A percentile compares a stretch with the other conserved stretches of the same genome.
These are phyloP conservation scores for Lasioglossum pauxillum DNA, from an alignment of 2,888 invertebrate genomes.

Conservation along the genomic window DNA sequence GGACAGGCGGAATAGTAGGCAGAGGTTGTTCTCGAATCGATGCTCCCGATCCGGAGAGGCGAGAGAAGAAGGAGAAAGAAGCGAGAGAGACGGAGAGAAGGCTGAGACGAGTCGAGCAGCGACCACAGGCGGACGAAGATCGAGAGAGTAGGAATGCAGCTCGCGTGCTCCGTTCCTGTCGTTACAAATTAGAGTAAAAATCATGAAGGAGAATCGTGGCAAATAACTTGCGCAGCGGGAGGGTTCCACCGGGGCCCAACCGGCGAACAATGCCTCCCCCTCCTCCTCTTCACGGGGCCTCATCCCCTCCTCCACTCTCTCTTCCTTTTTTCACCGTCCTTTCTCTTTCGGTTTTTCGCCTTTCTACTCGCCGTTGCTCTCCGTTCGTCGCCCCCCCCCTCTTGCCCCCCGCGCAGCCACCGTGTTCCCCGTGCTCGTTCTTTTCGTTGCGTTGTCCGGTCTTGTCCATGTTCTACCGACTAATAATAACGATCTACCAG, in stretches of 20 bases:
- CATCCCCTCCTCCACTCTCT: neutral
- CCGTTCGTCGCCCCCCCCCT: constrained; percentile 37
- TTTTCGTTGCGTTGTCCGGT: constrained; percentile 25
- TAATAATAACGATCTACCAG: constrained; percentile 71
- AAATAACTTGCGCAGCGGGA: constrained; percentile 83
- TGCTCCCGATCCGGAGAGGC: constrained; percentile 46
- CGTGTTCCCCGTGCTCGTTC: constrained; percentile 12
- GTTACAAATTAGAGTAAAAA: constrained; percentile 84
- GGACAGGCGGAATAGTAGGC: constrained; percentile 34
- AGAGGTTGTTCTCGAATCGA: constrained; percentile 54
- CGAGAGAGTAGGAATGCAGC: constrained; percentile 77
- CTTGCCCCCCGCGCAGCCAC: neutral
- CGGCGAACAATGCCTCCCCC: constrained; percentile 71
- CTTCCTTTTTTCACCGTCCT: constrained; percentile 28
- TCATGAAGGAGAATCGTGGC: constrained; percentile 82
- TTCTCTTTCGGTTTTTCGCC: constrained; percentile 43
- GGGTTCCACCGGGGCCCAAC: constrained; percentile 66
- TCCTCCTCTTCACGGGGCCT: constrained; percentile 26
- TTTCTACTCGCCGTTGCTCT: constrained; percentile 51
- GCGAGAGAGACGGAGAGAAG: neutral
- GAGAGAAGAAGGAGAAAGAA: neutral
- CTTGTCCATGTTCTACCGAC: constrained; percentile 59
- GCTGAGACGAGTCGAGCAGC: constrained; percentile 13
- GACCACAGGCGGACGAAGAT: constrained; percentile 44
- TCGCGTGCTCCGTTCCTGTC: constrained; percentile 83